phyloP scores from a whole-genome alignment of 2,113 vertebrate species.

The Plectropomus leopardus region DNA sequence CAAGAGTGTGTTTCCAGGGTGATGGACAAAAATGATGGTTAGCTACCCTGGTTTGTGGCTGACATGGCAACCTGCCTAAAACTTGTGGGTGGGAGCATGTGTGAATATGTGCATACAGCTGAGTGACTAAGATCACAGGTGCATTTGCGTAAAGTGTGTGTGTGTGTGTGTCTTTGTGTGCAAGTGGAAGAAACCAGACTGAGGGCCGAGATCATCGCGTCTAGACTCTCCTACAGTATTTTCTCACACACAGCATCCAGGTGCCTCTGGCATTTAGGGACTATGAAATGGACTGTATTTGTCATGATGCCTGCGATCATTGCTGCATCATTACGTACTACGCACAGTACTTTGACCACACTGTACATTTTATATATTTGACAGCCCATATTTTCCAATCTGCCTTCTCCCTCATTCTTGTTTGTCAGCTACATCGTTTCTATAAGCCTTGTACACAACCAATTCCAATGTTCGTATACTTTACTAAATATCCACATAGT shows the following conservation, averaged over 20 bases:
- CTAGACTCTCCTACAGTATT: slow-evolving; percentile 53
- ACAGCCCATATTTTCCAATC: slow-evolving; percentile 33
- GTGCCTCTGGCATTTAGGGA: slow-evolving; percentile 65
- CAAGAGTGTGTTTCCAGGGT: slow-evolving; percentile 30
- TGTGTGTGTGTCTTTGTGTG: slow-evolving; percentile 7
- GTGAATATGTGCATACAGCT: slow-evolving; percentile 11
- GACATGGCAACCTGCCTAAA: slow-evolving; percentile 46
- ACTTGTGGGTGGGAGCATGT: slow-evolving; percentile 3
- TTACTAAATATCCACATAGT: slow-evolving; percentile 41
- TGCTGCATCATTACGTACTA: slow-evolving; percentile 37
- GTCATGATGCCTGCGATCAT: slow-evolving; percentile 59
- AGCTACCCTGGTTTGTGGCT: slow-evolving; percentile 15
- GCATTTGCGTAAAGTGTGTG: slow-evolving; percentile 11
- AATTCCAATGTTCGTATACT: slow-evolving; percentile 20
- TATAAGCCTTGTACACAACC: slow-evolving; percentile 26
- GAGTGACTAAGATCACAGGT: slow-evolving; percentile 53
- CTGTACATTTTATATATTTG: slow-evolving; percentile 44
- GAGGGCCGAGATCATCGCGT: slow-evolving; percentile 38
- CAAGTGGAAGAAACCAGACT: slow-evolving; percentile 27
- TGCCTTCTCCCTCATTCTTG: slow-evolving; percentile 22
- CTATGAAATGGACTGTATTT: slow-evolving; percentile 57
- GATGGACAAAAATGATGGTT: slow-evolving; percentile 27
- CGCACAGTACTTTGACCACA: not conserved
- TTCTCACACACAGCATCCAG: slow-evolving; percentile 70
- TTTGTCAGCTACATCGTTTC: slow-evolving; percentile 23